Base-by-base conservation (phyloP, 2,888 invertebrate genomes). In the Micropterix aruncella region DNA sequence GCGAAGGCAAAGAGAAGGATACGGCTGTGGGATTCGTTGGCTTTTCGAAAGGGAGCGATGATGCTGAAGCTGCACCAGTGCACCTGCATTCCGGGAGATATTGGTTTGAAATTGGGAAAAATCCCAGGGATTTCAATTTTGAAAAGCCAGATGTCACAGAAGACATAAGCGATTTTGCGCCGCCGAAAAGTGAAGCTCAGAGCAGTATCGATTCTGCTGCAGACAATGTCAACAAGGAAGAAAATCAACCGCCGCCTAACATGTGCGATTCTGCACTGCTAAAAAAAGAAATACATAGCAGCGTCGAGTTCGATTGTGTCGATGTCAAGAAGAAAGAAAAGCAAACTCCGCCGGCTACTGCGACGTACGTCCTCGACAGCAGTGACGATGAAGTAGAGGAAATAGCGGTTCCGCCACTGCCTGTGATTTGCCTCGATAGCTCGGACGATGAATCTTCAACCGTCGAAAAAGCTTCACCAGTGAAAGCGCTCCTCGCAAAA, bases 381-480 rank as follows among this genome's bases (percentile, higher is more conserved):
- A 69, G 68, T 55, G 70, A 70, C 43, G 70, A 70, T 57, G 70
- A 70, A 49, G 70, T 70, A 14, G 56, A 70, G 47, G 71, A 69
- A 55, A 61, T 70, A 18, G 63, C 58, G n/a, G 49, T 70, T 39
- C 68, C 67, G 45, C 66, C 67, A 2, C 66, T 66, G 52, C 69
- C 67, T 1, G 68, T 67, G 7, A 69, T 70, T 41, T 69, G 65
- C 14, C 66, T 70, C 48, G 70, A 70, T 48, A 70, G 70, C 54
- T 70, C 70, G 12, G 70, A 70, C 54, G 70, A 70, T 52, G 69
- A 69, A 49, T 27, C 12, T 7, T 27, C 27, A 7, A 27, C 27
- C 12, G 12, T 12, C 7, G 7, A 7, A 5, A 27, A 27, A 12
- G 5, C 27, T 7, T 27, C 7, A 12, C 27, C 27, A 7, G 27